Evolutionary conservation across 2,888 invertebrate species (phyloP).

Genomic region (Liodrosophila aerea): DNA sequence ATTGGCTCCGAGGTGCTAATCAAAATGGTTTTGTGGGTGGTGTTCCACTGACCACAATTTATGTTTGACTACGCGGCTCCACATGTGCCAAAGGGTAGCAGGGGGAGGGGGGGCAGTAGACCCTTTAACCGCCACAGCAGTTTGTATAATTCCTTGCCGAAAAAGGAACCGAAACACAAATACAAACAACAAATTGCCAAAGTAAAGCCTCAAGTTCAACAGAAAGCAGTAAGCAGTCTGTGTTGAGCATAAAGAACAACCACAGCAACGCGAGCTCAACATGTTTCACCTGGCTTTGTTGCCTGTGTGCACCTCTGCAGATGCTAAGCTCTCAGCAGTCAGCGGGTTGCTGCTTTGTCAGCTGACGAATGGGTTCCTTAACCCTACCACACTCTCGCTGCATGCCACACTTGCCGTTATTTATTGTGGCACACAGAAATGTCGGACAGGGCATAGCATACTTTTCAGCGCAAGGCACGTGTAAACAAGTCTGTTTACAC

Average conservation of each 20-base stretch:
- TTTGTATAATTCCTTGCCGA: conserved; percentile 23
- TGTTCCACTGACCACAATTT: conserved; percentile 24
- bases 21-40: conserved; percentile 31
- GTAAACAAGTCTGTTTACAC: too few species aligned
- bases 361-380: conserved; percentile 58
- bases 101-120: background rate
- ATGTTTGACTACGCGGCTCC: conserved; percentile 25
- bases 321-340: conserved; percentile 19
- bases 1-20: conserved; percentile 57
- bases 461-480: conserved; percentile 18
- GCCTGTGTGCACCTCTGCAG: conserved; percentile 26
- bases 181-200: conserved; percentile 41
- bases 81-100: conserved; percentile 25
- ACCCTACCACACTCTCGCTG: conserved; percentile 27
- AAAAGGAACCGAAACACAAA: conserved; percentile 19
- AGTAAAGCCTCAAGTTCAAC: conserved; percentile 43
- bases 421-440: conserved; percentile 36
- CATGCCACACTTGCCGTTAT: background rate
- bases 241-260: conserved; percentile 1
- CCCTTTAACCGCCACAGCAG: conserved; percentile 29
- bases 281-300: conserved; percentile 30
- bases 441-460: conserved; percentile 18
- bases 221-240: conserved; percentile 1
- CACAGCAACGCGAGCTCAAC: conserved; percentile 37
- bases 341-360: conserved; percentile 36